Evolutionary conservation across 2,113 vertebrate species (phyloP), one percentile per base, ranked within the genome.

Genomic region (Nothobranchius furzeri): DNA sequence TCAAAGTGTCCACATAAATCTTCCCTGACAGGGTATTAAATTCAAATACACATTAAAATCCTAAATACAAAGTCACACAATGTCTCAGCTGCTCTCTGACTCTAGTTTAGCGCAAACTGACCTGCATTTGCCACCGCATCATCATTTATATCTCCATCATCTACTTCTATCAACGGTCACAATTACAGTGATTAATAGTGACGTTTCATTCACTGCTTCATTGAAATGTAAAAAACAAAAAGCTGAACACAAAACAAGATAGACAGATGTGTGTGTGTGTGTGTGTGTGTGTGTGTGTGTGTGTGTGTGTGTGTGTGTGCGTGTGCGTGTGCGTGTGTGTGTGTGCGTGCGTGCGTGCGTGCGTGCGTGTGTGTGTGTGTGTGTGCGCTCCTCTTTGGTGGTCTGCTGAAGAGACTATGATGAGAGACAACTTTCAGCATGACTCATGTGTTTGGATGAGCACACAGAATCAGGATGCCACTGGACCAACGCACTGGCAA

Each of bases 1-100:
- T 91, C 86, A 85, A 85, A 61, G 49, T 64, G 48, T 55, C 60
- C 72, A 75, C 80, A 88, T 85, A 79, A 92, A 91, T 92, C 77
- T 89, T 85, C 72, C 24, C 75, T 86, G 91, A 91, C 89, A 90
- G 74, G 81, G 81, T 68, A 66, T 89, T 86, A 86, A 89, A 90
- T 89, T 76, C 70, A 87, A 87, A 90, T 78, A 61, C 72, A 83
- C 70, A 67, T 63, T 80, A 78, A 79, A 61, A 69, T 67, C 66
- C 70, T 73, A 69, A 75, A 73, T 25, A 64, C 64, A 51, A 61
- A 82, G 55, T 67, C 78, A 72, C 59, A 52, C 60, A 1, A 6
- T 37, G 62, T 57, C 75, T 64, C 52, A 64, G 64, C 70, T 53
- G 58, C 63, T 51, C 61, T 24, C 54, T 60, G 67, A 77, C 63